Conservation (phyloP, 1,140 invertebrate species). For the Panagrolaimus sp. region DNA sequence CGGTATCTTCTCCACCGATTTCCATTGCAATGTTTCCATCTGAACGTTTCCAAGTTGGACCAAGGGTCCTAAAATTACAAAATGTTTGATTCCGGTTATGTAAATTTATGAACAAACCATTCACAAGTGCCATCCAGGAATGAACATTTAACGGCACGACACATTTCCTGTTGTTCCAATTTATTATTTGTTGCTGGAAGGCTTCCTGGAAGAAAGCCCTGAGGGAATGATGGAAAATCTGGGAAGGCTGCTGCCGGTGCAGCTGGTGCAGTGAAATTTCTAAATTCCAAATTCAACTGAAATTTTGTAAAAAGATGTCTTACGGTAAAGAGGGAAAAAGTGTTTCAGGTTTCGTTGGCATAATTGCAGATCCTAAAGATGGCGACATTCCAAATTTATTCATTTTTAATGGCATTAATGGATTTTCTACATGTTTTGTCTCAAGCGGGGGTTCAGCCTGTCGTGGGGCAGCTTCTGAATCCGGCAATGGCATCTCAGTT, state of each 20-base stretch:
- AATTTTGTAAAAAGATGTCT: no score
- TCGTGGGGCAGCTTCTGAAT: no score
- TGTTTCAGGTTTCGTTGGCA: no score
- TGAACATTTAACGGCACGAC: constrained; percentile 28
- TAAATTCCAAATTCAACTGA: no score
- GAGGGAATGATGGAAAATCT: not conserved
- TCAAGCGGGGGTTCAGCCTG: not conserved
- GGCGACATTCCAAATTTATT: constrained; percentile 13
- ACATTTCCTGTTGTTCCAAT: constrained; percentile 15
- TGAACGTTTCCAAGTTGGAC: constrained; percentile 19
- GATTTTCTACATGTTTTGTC: not conserved
- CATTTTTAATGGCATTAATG: constrained; percentile 8
- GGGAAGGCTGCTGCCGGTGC: not conserved
- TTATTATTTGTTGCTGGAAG: not conserved
- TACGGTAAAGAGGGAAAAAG: no score
- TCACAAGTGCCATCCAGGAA: constrained; percentile 29
- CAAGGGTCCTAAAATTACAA: no score
- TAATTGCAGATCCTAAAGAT: no score
- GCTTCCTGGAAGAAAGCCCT: not conserved
- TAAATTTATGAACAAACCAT: constrained; percentile 23
- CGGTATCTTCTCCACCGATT: constrained; percentile 19
- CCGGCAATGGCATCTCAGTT: no score
- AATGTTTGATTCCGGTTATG: no score
- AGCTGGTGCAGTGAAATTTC: not conserved
- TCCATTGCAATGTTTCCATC: constrained; percentile 30